These are phyloP conservation scores for zebrafish (Danio rerio) DNA, from an alignment of 2,113 vertebrate species.

Conservation along the genomic window GRCz12tu NC_133193.1:9945001-9945500, in stretches of 20 bases:
- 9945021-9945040: not conserved
- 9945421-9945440: not conserved
- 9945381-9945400: constrained; percentile 4
- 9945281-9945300: constrained; percentile 1
- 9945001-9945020: not conserved
- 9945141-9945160: not conserved
- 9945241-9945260: constrained; percentile 26
- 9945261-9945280: not conserved
- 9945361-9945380: constrained; percentile 27
- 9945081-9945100: not conserved
- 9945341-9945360: constrained; percentile 2
- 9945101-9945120: not conserved
- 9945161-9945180: constrained; percentile 24
- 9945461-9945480: not conserved
- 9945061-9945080: not conserved
- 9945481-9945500: not conserved
- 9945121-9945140: not conserved
- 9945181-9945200: constrained; percentile 36
- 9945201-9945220: constrained; percentile 36
- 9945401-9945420: not conserved
- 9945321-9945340: constrained; percentile 29
- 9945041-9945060: not conserved
- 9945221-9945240: not conserved
- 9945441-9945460: not conserved
- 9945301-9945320: constrained; percentile 34